A percentile compares a stretch with the other conserved stretches of the same genome.
phyloP scores from a whole-genome alignment of 2,888 invertebrate genomes.

The Tipula lateralis region DNA sequence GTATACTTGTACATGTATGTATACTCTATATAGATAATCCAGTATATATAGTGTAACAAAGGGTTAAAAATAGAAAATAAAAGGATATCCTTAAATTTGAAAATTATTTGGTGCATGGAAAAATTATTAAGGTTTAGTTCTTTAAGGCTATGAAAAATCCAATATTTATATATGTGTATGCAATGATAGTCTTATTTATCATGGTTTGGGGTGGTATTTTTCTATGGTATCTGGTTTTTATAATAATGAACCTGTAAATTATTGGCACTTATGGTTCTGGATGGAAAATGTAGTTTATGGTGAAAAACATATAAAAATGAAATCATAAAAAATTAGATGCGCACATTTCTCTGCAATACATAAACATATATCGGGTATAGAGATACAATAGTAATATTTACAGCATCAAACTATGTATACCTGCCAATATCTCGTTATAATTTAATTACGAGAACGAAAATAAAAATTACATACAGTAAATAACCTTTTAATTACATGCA shows the following conservation, averaged over 20 bases:
- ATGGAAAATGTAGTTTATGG: neutral
- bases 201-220: neutral
- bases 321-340: too few species aligned
- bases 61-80: conserved; percentile 1
- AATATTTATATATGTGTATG: neutral
- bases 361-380: neutral
- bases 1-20: neutral
- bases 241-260: neutral
- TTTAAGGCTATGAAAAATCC: neutral
- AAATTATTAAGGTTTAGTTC: neutral
- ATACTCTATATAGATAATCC: neutral
- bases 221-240: neutral
- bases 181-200: neutral
- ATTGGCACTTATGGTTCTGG: neutral
- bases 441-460: neutral
- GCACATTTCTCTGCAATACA: too few species aligned
- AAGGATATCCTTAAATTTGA: neutral
- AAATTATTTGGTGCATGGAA: conserved; percentile 19
- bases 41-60: neutral
- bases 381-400: too few species aligned
- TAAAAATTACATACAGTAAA: neutral
- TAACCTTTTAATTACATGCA: neutral
- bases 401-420: neutral
- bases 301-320: neutral
- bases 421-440: neutral